These are phyloP conservation scores for Sitta europaea DNA, from an alignment of 2,113 vertebrate species.

Conservation along the genomic window DNA sequence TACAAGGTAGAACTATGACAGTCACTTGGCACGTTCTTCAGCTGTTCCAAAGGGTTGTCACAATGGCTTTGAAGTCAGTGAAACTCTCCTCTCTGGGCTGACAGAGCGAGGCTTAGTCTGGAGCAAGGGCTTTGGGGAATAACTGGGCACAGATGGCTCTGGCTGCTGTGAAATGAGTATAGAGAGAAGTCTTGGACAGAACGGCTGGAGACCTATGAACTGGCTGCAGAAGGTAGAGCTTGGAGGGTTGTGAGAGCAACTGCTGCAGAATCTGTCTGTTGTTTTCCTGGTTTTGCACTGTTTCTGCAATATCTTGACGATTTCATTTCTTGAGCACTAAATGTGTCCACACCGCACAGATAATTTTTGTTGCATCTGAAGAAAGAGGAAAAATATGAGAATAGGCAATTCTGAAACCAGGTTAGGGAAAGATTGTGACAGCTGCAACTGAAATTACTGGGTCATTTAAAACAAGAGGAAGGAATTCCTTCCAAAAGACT, in stretches of 20 bases:
- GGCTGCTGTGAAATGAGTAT: neutral
- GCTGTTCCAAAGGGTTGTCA: neutral
- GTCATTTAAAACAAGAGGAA: neutral
- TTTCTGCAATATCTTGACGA: neutral
- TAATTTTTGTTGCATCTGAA: constrained; percentile 18
- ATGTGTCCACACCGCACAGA: neutral
- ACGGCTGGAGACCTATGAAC: neutral
- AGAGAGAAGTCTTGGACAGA: accelerated
- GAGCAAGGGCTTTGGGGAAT: neutral
- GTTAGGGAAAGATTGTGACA: neutral
- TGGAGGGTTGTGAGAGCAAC: accelerated
- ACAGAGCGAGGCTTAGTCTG: neutral
- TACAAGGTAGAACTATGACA: neutral
- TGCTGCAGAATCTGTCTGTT: neutral
- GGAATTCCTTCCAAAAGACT: neutral
- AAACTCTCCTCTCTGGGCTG: neutral
- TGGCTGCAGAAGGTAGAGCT: neutral
- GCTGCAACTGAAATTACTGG: neutral
- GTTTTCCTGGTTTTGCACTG: neutral
- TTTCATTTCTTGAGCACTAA: neutral
- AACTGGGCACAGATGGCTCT: neutral
- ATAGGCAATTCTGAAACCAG: neutral
- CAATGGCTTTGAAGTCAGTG: neutral
- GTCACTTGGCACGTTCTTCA: neutral
- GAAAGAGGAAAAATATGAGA: neutral